phyloP scores from a whole-genome alignment of 2,888 invertebrate genomes.

The Phyllotreta striolata region DNA sequence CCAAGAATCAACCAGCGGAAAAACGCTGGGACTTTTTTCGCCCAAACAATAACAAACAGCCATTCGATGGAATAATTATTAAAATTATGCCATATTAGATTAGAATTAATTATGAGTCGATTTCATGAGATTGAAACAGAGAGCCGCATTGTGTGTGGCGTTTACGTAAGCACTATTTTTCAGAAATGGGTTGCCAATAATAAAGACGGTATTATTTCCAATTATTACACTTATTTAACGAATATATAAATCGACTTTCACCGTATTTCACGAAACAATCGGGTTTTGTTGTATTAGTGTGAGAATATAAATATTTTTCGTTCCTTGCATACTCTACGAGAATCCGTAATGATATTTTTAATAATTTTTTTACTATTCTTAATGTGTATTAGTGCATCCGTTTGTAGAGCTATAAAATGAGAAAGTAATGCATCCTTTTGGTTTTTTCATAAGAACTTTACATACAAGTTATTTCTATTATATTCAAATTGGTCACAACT shows the following conservation, averaged over 20 bases:
- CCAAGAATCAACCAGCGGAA: slow-evolving; percentile 25
- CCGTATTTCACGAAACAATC: slow-evolving; percentile 9
- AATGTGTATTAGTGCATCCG: too few relatives aligned
- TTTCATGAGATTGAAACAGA: slow-evolving; percentile 22
- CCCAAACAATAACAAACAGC: slow-evolving; percentile 13
- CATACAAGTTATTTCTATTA: too few relatives aligned
- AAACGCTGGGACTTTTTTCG: slow-evolving; percentile 3
- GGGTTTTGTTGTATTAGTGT: too few relatives aligned
- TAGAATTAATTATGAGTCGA: slow-evolving; percentile 16
- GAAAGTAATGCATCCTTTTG: too few relatives aligned
- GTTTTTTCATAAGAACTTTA: too few relatives aligned
- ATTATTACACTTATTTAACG: slow-evolving; percentile 14
- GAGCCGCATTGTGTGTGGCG: slow-evolving; percentile 19
- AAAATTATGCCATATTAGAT: slow-evolving; percentile 14
- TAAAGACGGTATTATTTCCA: slow-evolving; percentile 12
- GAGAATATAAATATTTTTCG: too few relatives aligned
- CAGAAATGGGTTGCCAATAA: slow-evolving; percentile 20
- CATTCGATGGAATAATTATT: slow-evolving; percentile 9
- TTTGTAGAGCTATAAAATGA: too few relatives aligned
- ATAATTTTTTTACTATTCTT: too few relatives aligned
- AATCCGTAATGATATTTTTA: too few relatives aligned
- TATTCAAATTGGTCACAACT: too few relatives aligned
- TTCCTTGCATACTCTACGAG: too few relatives aligned
- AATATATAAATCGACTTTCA: slow-evolving; percentile 14
- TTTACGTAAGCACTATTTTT: slow-evolving; percentile 23